Conservation (phyloP, 2,797 vertebrate genomes). For the Ctenopoma kingsleyae region DNA sequence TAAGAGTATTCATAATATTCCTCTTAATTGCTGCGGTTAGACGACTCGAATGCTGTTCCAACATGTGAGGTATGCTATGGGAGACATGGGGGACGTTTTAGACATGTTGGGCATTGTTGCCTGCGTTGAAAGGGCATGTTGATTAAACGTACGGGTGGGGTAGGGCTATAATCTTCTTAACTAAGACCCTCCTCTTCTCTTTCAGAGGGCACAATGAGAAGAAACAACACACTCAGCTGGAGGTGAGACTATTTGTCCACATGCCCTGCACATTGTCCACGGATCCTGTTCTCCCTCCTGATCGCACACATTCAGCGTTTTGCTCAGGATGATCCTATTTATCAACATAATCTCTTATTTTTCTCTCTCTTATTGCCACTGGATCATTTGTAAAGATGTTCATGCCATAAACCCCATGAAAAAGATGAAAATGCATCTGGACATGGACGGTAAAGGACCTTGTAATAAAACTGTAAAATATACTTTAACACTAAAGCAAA, state of each 20-base stretch:
- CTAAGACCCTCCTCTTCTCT: slow-evolving; percentile 83
- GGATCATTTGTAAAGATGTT: slow-evolving; percentile 41
- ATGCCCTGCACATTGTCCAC: slow-evolving; percentile 76
- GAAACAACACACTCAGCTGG: slow-evolving; percentile 86
- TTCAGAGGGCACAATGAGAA: slow-evolving; percentile 84
- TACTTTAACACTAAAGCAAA: slow-evolving; percentile 8
- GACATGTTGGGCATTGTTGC: slow-evolving; percentile 85
- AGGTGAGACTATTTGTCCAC: slow-evolving; percentile 84
- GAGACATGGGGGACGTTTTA: slow-evolving; percentile 73
- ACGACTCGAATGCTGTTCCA: slow-evolving; percentile 66
- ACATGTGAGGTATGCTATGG: slow-evolving; percentile 81
- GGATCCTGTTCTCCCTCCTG: slow-evolving; percentile 74
- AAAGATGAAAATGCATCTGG: slow-evolving; percentile 9
- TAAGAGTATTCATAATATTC: slow-evolving; percentile 37
- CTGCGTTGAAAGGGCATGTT: slow-evolving; percentile 85
- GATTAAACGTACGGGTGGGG: slow-evolving; percentile 87
- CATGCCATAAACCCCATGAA: slow-evolving; percentile 20
- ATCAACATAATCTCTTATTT: slow-evolving; percentile 72
- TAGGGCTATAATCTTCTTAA: slow-evolving; percentile 87
- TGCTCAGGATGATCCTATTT: slow-evolving; percentile 78
- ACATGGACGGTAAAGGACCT: not conserved
- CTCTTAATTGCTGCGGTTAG: slow-evolving; percentile 62
- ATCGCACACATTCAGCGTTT: slow-evolving; percentile 75
- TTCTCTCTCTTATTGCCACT: slow-evolving; percentile 50
- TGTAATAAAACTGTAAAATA: not conserved